Evolutionary conservation across 2,888 invertebrate species (phyloP).

Genomic region (Brenthis daphne): DNA sequence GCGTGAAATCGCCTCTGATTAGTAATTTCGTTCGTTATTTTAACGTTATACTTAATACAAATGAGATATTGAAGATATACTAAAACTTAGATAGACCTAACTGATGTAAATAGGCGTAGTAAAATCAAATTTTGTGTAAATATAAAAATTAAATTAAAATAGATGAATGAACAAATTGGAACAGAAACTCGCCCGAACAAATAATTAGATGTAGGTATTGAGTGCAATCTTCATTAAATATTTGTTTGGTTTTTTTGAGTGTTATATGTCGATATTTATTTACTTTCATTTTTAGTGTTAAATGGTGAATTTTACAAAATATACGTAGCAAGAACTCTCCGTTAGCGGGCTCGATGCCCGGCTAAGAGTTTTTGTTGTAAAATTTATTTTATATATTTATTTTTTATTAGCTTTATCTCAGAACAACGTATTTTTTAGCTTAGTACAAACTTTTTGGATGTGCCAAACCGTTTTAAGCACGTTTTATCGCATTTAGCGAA

Average conservation of each 20-base stretch:
- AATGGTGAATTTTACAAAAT: constrained; percentile 4
- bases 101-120: constrained; percentile 74
- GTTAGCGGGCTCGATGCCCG: background rate
- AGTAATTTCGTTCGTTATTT: constrained; percentile 57
- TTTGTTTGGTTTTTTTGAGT: constrained; percentile 65
- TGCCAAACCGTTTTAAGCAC: constrained; percentile 77
- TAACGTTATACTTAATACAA: constrained; percentile 33
- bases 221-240: constrained; percentile 73
- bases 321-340: constrained; percentile 8
- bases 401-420: constrained; percentile 68
- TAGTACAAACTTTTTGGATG: constrained; percentile 76
- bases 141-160: constrained; percentile 63
- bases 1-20: constrained; percentile 74
- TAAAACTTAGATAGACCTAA: constrained; percentile 70
- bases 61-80: constrained; percentile 42
- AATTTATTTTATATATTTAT: constrained; percentile 58
- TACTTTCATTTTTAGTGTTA: constrained; percentile 21
- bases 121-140: constrained; percentile 69
- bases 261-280: constrained; percentile 44
- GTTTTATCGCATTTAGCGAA: constrained; percentile 71
- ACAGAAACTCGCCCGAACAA: constrained; percentile 80
- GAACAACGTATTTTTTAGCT: constrained; percentile 72
- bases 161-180: constrained; percentile 74
- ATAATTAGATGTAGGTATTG: constrained; percentile 69
- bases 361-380: background rate